A percentile compares a stretch with the other conserved stretches of the same genome.
These are phyloP conservation scores for Nemapogon koenigi DNA, from an alignment of 2,888 invertebrate species.

Conservation along the genomic window DNA sequence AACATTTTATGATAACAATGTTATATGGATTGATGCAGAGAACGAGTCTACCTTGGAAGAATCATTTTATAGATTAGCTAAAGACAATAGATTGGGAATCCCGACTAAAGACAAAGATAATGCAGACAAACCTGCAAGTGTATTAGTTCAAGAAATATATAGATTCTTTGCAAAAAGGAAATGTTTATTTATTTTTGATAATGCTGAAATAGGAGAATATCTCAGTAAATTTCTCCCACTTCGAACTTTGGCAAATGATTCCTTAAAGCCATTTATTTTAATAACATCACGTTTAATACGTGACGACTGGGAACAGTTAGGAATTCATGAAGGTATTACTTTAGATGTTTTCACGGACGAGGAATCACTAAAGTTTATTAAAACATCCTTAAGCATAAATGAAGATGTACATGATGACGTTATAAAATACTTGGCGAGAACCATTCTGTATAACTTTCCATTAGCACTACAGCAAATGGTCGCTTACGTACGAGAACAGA, in stretches of 20 bases:
- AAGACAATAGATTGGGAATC: constrained; percentile 1
- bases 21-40: constrained; percentile 1
- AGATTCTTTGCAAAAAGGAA: neutral
- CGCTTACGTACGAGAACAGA: neutral
- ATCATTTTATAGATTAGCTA: constrained; percentile 1
- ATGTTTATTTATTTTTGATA: constrained; percentile 2
- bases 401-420: neutral
- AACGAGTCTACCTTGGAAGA: neutral
- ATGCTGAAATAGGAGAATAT: neutral
- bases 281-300: neutral
- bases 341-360: neutral
- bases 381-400: neutral
- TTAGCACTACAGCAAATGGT: neutral
- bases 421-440: neutral
- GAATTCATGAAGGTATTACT: neutral
- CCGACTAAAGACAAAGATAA: neutral
- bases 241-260: neutral
- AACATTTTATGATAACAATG: neutral
- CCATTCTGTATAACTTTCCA: neutral
- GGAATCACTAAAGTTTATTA: neutral
- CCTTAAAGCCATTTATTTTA: neutral
- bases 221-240: neutral
- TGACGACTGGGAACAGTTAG: neutral
- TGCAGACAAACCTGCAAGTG: neutral
- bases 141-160: neutral